Evolutionary conservation across 2,797 vertebrate genomes (phyloP).

Genomic region (Esox masquinongy): DNA sequence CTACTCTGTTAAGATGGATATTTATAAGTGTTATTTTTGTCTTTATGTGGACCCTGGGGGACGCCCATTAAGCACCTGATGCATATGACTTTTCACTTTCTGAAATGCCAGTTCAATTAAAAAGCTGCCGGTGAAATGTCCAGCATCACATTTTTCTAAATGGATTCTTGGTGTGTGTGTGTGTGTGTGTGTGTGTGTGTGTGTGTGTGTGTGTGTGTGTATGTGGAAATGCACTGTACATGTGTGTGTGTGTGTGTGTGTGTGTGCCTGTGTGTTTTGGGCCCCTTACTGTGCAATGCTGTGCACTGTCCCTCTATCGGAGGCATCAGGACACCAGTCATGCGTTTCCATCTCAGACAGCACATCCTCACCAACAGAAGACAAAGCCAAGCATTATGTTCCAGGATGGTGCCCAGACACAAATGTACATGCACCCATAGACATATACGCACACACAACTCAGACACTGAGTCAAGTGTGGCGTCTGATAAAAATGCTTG

Average conservation of each 20-base stretch:
- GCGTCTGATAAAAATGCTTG: conserved; percentile 5
- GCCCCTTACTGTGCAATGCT: neutral
- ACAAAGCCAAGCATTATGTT: conserved; percentile 10
- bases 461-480: neutral
- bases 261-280: neutral
- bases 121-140: too few species aligned
- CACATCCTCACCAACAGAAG: conserved; percentile 14
- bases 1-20: too few species aligned
- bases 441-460: neutral
- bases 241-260: neutral
- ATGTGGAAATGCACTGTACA: neutral
- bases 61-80: too few species aligned
- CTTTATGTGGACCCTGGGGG: too few species aligned
- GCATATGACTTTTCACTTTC: too few species aligned
- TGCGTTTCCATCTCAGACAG: conserved; percentile 21
- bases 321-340: conserved; percentile 14
- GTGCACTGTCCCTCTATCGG: conserved; percentile 5
- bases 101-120: too few species aligned
- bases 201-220: neutral
- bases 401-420: neutral
- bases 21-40: too few species aligned
- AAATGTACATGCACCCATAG: too few species aligned
- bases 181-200: conserved; percentile 12
- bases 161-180: neutral
- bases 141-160: too few species aligned